A percentile compares a stretch with the other conserved stretches of the same genome.
These are phyloP conservation scores for Caenorhabditis remanei DNA, from an alignment of 1,140 invertebrate genomes.

Conservation along the genomic window DNA sequence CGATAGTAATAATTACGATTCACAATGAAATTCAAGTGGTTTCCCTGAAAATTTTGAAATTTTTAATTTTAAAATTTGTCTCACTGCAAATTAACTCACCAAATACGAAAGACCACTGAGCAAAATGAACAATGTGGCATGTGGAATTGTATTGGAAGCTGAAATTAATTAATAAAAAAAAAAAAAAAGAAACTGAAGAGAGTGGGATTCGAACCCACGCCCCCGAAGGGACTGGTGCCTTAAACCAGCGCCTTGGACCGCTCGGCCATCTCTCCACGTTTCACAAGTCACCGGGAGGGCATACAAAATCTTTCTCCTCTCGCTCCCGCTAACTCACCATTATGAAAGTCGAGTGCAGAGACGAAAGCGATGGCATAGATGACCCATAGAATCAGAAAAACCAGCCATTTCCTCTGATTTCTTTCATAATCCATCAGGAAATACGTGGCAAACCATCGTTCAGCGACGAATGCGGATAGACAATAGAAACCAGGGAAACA, in stretches of 20 bases:
- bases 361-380: neutral
- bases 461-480: constrained; percentile 15
- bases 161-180: neutral
- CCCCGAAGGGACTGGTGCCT: constrained; percentile 98
- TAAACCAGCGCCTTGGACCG: constrained; percentile 99
- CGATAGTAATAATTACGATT: constrained; percentile 20
- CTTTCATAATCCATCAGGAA: constrained; percentile 51
- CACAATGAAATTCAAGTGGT: neutral
- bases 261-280: constrained; percentile 89
- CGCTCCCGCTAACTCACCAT: neutral
- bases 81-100: neutral
- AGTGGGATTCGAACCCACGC: constrained; percentile 78
- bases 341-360: constrained; percentile 26
- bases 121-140: neutral
- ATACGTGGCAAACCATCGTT: constrained; percentile 39
- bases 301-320: neutral
- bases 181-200: constrained; percentile 66
- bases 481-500: constrained; percentile 24
- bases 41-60: constrained; percentile 4
- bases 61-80: too few relatives aligned
- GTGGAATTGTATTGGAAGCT: constrained; percentile 1
- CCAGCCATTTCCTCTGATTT: constrained; percentile 22
- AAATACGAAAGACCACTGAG: constrained; percentile 21
- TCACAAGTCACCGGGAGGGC: neutral
- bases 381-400: constrained; percentile 18